A percentile compares a stretch with the other conserved stretches of the same genome.
Conservation (phyloP, 2,888 invertebrate species). For the Agapetus fuscipes region DNA sequence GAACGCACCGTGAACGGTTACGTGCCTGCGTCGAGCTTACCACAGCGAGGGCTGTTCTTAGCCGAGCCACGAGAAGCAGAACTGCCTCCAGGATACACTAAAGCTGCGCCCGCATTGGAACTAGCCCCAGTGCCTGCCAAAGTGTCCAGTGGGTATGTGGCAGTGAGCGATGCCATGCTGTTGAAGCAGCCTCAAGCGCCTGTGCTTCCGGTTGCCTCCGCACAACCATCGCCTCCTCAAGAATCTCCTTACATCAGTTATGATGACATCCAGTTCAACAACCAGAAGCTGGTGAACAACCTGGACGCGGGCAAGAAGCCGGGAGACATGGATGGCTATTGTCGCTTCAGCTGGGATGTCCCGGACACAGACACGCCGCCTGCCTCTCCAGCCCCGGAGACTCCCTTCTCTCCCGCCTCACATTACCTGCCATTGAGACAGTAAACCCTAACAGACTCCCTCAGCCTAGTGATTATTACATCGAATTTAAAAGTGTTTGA, state of each 20-base stretch:
- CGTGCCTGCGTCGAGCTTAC: slow-evolving; percentile 4
- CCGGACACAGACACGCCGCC: neutral
- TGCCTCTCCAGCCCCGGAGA: neutral
- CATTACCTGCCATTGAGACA: neutral
- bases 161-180: slow-evolving; percentile 8
- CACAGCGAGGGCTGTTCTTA: neutral
- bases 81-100: slow-evolving; percentile 13
- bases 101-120: slow-evolving; percentile 8
- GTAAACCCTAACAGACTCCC: too few species aligned
- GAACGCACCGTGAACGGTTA: slow-evolving; percentile 3
- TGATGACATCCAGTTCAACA: slow-evolving; percentile 6
- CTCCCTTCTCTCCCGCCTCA: neutral
- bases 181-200: neutral
- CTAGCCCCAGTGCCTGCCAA: neutral
- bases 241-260: slow-evolving; percentile 17
- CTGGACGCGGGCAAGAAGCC: slow-evolving; percentile 38
- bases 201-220: neutral
- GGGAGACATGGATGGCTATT: slow-evolving; percentile 29
- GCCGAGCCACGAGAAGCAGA: neutral
- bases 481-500: too few species aligned
- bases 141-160: slow-evolving; percentile 10
- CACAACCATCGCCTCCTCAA: slow-evolving; percentile 30
- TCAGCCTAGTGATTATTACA: too few species aligned
- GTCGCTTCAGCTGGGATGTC: slow-evolving; percentile 44
- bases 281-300: neutral